Evolutionary conservation across 2,797 vertebrate species (phyloP).

Genomic region (Eupleurogrammus muticus): DNA sequence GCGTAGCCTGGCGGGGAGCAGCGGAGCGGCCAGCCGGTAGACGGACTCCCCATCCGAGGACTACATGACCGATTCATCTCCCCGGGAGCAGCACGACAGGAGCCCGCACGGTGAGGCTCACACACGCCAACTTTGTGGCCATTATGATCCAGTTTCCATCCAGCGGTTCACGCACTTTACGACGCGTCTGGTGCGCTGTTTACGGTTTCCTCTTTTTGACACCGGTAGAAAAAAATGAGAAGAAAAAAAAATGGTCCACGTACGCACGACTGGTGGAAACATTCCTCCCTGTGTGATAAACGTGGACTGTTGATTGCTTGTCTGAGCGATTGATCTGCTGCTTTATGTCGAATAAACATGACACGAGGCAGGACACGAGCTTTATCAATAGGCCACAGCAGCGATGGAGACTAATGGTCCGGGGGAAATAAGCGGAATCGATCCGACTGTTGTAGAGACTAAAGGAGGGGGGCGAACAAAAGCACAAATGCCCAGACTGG

Average conservation of each 20-base stretch:
- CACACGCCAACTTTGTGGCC: slow-evolving; percentile 72
- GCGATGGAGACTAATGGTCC: not conserved
- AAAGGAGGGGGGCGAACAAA: slow-evolving; percentile 66
- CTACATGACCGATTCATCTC: slow-evolving; percentile 62
- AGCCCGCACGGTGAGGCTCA: slow-evolving; percentile 68
- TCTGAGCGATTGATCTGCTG: slow-evolving; percentile 30
- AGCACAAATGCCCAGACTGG: slow-evolving; percentile 74
- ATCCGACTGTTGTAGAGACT: slow-evolving; percentile 43
- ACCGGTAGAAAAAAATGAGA: slow-evolving; percentile 44
- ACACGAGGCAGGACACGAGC: too few species aligned
- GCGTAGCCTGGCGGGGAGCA: slow-evolving; percentile 45
- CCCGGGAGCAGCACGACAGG: slow-evolving; percentile 60
- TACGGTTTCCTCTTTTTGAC: slow-evolving; percentile 5
- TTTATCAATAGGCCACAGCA: not conserved
- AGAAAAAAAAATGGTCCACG: slow-evolving; percentile 62
- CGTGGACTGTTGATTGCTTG: slow-evolving; percentile 61
- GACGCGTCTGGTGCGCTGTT: slow-evolving; percentile 30
- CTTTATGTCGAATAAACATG: slow-evolving; percentile 21
- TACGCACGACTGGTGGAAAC: slow-evolving; percentile 60
- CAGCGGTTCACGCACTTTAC: slow-evolving; percentile 4
- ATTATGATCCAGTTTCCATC: slow-evolving; percentile 41
- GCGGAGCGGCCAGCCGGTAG: slow-evolving; percentile 37
- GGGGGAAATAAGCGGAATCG: slow-evolving; percentile 44
- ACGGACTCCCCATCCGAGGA: slow-evolving; percentile 20
- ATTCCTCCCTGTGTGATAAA: slow-evolving; percentile 59